A percentile compares a stretch with the other conserved stretches of the same genome.
Evolutionary conservation across 35 echinoderm and acorn worm species (phyloP).

Genomic region (Strongylocentrotus purpuratus): DNA sequence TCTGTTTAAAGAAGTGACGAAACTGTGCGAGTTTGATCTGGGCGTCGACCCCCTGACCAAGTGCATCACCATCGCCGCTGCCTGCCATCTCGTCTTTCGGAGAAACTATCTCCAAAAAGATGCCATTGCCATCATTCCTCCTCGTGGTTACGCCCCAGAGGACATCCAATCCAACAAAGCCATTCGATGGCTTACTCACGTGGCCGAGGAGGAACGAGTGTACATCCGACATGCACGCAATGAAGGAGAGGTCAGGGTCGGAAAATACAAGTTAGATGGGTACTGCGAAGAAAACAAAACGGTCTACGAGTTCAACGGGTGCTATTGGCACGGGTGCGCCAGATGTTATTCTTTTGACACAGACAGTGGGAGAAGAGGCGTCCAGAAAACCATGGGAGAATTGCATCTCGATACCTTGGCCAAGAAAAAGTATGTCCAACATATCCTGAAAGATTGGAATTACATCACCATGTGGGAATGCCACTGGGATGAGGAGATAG

Average conservation of each 20-base stretch:
- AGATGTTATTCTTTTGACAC: conserved; percentile 52
- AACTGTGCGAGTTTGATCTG: no score
- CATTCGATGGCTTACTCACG: conserved; percentile 57
- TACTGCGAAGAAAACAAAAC: conserved; percentile 45
- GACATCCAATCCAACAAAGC: conserved; percentile 51
- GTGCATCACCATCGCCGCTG: no score
- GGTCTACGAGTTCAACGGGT: no score
- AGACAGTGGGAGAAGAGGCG: background rate
- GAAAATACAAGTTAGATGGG: conserved; percentile 62
- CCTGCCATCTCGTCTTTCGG: conserved; percentile 69
- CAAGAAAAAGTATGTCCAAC: conserved; percentile 14
- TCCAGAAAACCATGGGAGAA: conserved; percentile 49
- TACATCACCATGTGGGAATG: conserved; percentile 60
- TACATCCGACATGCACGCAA: conserved; percentile 75
- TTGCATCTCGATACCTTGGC: background rate
- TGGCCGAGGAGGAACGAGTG: conserved; percentile 17
- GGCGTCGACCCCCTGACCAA: no score
- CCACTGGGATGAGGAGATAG: conserved; percentile 44
- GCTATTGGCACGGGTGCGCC: conserved; percentile 64
- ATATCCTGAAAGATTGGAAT: conserved; percentile 1
- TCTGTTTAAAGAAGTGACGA: no score
- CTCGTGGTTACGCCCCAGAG: conserved; percentile 4
- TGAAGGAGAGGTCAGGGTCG: conserved; percentile 53
- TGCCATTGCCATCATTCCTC: conserved; percentile 66
- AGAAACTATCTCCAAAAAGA: conserved; percentile 61